Conservation (phyloP, 2,113 vertebrate species). For the Lepus timidus region DNA sequence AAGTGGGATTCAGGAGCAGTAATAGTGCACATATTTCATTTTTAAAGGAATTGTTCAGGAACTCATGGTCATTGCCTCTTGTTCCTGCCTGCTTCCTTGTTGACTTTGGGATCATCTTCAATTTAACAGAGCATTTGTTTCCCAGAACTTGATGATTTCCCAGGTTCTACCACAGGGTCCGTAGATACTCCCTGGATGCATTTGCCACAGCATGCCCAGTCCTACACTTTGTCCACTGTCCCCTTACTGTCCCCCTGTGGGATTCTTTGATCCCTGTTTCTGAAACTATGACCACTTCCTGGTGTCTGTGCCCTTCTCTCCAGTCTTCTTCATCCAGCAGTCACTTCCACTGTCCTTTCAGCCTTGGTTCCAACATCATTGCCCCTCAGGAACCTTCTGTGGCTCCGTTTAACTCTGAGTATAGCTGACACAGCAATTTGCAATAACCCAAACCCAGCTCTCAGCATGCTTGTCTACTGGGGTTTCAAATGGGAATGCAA, state of each 20-base stretch:
- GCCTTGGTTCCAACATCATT: background rate
- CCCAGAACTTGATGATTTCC: background rate
- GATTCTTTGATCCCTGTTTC: background rate
- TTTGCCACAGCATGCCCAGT: background rate
- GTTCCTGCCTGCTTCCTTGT: background rate
- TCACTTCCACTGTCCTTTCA: background rate
- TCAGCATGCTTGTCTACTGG: rapidly evolving
- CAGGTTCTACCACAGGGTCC: too few relatives aligned
- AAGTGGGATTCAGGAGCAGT: background rate
- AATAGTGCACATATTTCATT: background rate
- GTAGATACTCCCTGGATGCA: background rate
- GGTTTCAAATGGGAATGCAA: background rate
- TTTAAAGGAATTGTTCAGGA: background rate
- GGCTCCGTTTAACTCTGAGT: rapidly evolving
- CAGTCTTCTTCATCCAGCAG: background rate
- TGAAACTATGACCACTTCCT: background rate
- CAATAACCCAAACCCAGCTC: background rate
- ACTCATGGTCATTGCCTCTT: too few relatives aligned
- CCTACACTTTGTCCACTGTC: background rate
- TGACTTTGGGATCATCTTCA: background rate
- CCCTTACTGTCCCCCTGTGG: background rate
- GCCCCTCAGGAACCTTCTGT: too few relatives aligned
- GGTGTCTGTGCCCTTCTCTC: background rate
- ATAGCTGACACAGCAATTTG: background rate
- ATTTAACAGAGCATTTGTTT: too few relatives aligned